phyloP scores from a whole-genome alignment of 1,140 invertebrate species.

The Pseudomyrmex gracilis region DNA sequence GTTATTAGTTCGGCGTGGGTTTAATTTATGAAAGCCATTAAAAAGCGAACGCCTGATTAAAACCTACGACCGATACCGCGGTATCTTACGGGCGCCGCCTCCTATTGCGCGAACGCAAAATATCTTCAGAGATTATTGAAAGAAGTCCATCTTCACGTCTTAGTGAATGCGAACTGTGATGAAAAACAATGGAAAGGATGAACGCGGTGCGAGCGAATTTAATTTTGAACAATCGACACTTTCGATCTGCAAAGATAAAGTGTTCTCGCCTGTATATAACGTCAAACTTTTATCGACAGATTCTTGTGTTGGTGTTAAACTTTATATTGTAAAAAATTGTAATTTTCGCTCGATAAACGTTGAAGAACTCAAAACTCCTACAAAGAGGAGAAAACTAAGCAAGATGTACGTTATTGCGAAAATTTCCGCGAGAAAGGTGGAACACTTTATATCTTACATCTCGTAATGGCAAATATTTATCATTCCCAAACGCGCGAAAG shows the following conservation, averaged over 20 bases:
- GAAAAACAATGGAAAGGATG: constrained; percentile 24
- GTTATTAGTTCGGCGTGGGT: constrained; percentile 15
- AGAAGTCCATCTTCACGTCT: constrained; percentile 8
- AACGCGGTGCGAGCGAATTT: constrained; percentile 10
- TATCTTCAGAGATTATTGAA: neutral
- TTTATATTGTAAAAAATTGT: neutral
- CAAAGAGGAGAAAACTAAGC: neutral
- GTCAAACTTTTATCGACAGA: neutral
- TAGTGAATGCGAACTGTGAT: neutral
- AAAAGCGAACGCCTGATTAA: constrained; percentile 30
- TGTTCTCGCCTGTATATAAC: neutral
- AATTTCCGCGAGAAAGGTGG: neutral
- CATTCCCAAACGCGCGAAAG: constrained; percentile 31
- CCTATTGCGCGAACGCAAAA: constrained; percentile 36
- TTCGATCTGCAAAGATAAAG: neutral
- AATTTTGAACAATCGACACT: neutral
- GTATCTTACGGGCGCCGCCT: constrained; percentile 2
- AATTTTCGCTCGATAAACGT: neutral
- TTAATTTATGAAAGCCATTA: constrained; percentile 55
- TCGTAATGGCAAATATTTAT: neutral
- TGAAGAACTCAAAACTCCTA: neutral
- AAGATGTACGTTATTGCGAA: neutral
- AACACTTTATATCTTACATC: constrained; percentile 32
- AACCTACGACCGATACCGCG: constrained; percentile 7
- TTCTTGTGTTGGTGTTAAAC: neutral